A percentile compares a stretch with the other conserved stretches of the same genome.
These are phyloP conservation scores for Patagioenas fasciata DNA, from an alignment of 2,113 vertebrate genomes.

Conservation along the genomic window DNA sequence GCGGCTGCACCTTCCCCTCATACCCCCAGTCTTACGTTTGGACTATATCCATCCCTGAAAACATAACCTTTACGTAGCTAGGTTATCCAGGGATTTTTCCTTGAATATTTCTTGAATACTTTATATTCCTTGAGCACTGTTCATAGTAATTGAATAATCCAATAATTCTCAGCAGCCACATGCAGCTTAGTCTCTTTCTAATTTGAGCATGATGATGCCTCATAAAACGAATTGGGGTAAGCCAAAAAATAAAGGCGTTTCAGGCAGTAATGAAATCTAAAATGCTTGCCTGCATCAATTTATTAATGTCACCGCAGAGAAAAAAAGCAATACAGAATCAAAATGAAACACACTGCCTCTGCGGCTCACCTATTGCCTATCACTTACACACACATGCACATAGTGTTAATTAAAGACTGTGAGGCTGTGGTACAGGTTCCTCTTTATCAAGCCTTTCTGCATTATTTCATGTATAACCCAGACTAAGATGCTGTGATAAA, in stretches of 20 bases:
- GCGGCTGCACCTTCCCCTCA: neutral
- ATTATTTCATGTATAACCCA: slow-evolving; percentile 25
- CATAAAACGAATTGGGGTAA: slow-evolving; percentile 19
- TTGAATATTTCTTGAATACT: slow-evolving; percentile 38
- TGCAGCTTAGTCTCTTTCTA: slow-evolving; percentile 17
- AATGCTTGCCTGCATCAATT: slow-evolving; percentile 28
- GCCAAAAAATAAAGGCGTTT: slow-evolving; percentile 43
- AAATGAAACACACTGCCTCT: neutral
- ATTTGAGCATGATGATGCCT: slow-evolving; percentile 19
- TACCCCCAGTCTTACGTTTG: neutral
- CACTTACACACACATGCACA: neutral
- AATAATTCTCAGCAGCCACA: slow-evolving; percentile 40
- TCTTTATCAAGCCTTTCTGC: neutral
- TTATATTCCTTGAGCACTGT: neutral
- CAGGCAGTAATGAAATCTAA: neutral
- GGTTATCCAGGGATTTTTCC: slow-evolving; percentile 17
- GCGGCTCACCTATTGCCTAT: neutral
- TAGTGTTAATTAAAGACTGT: neutral
- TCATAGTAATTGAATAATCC: slow-evolving; percentile 59
- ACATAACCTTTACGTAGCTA: neutral
- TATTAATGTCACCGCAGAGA: slow-evolving; percentile 7
- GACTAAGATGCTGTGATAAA: slow-evolving; percentile 51
- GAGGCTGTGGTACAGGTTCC: neutral
- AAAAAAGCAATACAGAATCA: slow-evolving; percentile 16
- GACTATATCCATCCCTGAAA: neutral